Evolutionary conservation across 2,797 vertebrate genomes (phyloP).

Genomic region (Myotis findleyi): DNA sequence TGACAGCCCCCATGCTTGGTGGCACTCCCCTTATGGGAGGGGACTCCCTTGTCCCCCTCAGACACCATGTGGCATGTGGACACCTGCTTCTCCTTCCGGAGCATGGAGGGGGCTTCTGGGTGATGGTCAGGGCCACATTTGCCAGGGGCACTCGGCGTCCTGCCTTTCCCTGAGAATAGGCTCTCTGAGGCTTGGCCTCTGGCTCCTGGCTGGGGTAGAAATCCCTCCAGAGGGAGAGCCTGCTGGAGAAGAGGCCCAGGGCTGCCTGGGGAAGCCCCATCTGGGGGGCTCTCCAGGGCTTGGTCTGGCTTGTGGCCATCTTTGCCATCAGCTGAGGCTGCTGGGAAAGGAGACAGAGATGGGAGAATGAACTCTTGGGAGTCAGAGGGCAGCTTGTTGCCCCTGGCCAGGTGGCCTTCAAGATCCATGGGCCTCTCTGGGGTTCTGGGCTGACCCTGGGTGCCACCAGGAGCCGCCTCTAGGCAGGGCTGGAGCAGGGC

Average conservation of each 20-base stretch:
- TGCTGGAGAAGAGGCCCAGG: conserved; percentile 65
- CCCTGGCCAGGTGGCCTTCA: conserved; percentile 84
- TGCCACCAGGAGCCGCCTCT: conserved; percentile 77
- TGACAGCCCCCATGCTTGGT: not conserved
- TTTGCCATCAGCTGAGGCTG: conserved; percentile 41
- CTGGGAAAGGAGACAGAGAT: conserved; percentile 80
- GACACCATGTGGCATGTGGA: conserved; percentile 56
- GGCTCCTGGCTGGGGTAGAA: conserved; percentile 43
- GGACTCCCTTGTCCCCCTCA: conserved; percentile 62
- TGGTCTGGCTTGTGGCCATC: rapidly evolving
- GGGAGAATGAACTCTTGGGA: conserved; percentile 80
- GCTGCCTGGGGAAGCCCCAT: not conserved
- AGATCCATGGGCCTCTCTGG: conserved; percentile 89
- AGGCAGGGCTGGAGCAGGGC: conserved; percentile 84
- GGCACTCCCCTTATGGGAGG: conserved; percentile 72
- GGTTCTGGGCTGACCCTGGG: conserved; percentile 78
- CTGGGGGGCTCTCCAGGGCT: conserved; percentile 44
- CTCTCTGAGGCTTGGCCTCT: conserved; percentile 49
- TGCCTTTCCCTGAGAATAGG: conserved; percentile 59
- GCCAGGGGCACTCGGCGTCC: rapidly evolving
- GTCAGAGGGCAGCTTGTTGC: conserved; percentile 84
- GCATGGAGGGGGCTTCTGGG: conserved; percentile 38
- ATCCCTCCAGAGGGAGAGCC: not conserved
- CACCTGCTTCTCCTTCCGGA: conserved; percentile 68
- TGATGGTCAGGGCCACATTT: rapidly evolving